Evolutionary conservation across 2,797 vertebrate species (phyloP), one percentile per base, ranked within the genome.

Genomic region (Pelodytes ibericus): DNA sequence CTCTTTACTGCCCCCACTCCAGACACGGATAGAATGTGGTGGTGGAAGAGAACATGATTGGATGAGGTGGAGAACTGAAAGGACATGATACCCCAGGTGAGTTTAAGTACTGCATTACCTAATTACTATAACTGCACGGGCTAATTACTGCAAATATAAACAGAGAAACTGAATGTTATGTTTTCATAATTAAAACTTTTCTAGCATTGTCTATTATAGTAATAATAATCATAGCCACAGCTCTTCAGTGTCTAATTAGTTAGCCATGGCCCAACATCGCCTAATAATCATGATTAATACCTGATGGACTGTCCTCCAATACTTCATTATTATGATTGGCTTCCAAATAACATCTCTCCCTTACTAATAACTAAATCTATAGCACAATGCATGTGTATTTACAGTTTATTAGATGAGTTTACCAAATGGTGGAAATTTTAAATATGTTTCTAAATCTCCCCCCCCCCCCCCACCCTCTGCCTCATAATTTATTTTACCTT

Each of bases 391-490:
- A 53, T 53, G 3, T 15, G 18, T 44, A 44, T 44, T 44, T 44
- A 44, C 15, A 20, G 18, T 53, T 22, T 53, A 53, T 53, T 53
- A 53, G 49, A 20, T 53, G 7, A 6, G 49, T 53, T 53, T 53
- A 53, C 49, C 49, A 53, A 53, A 53, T 53, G 49, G 49, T 22
- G n/a, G 36, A 25, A 24, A 16, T 39, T 73, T 64, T 25, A 53
- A 56, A 53, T 39, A 9, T 39, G 15, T 57, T 36, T 36, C n/a
- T n/a, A 60, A 49, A 49, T 24, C 56, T 4, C 33, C 36, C 31
- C 15, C 36, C 26, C 3, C 25, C 30, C 27, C 65, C n/a, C n/a
- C n/a, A n/a, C n/a, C n/a, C n/a, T n/a, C n/a, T n/a, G n/a, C n/a
- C n/a, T n/a, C 47, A 20, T 16, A 53, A 36, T 44, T 58, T 18